These are phyloP conservation scores for Thunnus maccoyii DNA, from an alignment of 2,113 vertebrate genomes.

Conservation along the genomic window DNA sequence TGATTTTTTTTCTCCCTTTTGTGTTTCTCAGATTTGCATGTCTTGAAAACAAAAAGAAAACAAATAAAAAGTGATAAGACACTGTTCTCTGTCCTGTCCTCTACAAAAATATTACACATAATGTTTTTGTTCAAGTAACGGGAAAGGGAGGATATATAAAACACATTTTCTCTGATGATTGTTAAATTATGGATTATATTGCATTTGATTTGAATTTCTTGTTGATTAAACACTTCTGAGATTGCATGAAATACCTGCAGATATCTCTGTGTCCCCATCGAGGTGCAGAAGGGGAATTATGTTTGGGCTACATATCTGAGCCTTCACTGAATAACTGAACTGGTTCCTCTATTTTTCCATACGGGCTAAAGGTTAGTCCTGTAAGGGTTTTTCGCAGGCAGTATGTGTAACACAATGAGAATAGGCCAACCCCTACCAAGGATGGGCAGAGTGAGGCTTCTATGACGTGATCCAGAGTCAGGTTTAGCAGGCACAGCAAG, in stretches of 20 bases:
- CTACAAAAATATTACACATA: not conserved
- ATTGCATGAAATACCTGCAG: too few relatives aligned
- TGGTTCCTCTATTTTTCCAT: not conserved
- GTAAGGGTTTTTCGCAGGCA: not conserved
- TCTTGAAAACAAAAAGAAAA: slow-evolving; percentile 36
- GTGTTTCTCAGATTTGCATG: slow-evolving; percentile 10
- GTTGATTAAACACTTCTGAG: too few relatives aligned
- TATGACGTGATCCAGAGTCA: not conserved
- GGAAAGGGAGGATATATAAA: too few relatives aligned
- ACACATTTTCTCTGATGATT: not conserved
- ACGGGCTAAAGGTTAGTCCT: not conserved
- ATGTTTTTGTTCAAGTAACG: not conserved
- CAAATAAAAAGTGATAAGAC: not conserved
- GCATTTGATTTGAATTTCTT: not conserved
- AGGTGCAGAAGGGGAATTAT: not conserved
- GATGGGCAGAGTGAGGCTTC: not conserved
- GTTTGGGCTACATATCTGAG: not conserved
- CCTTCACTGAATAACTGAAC: not conserved
- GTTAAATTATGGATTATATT: too few relatives aligned
- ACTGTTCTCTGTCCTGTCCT: not conserved
- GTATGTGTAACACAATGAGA: not conserved
- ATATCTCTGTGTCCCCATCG: not conserved
- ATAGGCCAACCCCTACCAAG: not conserved
- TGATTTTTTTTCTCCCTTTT: not conserved
- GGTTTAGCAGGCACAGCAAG: not conserved